These are phyloP conservation scores for Trichonephila inaurata DNA, from an alignment of 1,140 invertebrate genomes.

Conservation along the genomic window DNA sequence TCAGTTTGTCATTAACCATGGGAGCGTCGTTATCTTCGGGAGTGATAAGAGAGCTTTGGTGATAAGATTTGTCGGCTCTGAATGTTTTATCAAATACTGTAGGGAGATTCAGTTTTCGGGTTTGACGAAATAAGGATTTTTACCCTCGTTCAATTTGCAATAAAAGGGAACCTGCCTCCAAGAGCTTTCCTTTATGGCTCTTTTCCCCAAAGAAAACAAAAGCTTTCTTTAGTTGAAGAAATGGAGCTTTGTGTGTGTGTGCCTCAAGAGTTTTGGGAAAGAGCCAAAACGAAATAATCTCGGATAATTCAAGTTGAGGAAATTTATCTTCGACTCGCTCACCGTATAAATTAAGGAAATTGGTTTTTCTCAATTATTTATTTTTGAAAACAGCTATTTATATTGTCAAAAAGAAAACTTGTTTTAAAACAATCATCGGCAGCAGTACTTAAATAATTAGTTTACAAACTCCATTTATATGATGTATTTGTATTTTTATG, in stretches of 20 bases:
- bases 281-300: not conserved
- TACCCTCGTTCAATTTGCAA: conserved; percentile 71
- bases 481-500: not conserved
- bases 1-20: conserved; percentile 64
- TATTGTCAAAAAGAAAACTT: no score
- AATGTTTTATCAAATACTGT: conserved; percentile 67
- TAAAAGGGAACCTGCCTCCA: conserved; percentile 58
- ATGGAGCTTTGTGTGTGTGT: not conserved
- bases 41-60: conserved; percentile 53
- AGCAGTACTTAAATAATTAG: no score
- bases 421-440: no score
- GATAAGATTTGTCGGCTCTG: conserved; percentile 60
- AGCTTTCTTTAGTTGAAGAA: conserved; percentile 1
- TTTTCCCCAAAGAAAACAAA: conserved; percentile 45
- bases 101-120: conserved; percentile 39
- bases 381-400: no score
- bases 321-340: not conserved
- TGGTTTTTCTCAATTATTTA: not conserved
- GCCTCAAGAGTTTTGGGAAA: conserved; percentile 3
- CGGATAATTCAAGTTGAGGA: not conserved
- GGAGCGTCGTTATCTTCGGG: conserved; percentile 29
- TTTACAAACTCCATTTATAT: not conserved
- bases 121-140: conserved; percentile 66
- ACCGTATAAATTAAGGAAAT: not conserved
- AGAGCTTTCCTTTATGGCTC: conserved; percentile 55